Percentiles rank a stretch among this genome's conserved stretches.
phyloP scores from a whole-genome alignment of 2,797 vertebrate genomes.

The Numenius phaeopus region DNA sequence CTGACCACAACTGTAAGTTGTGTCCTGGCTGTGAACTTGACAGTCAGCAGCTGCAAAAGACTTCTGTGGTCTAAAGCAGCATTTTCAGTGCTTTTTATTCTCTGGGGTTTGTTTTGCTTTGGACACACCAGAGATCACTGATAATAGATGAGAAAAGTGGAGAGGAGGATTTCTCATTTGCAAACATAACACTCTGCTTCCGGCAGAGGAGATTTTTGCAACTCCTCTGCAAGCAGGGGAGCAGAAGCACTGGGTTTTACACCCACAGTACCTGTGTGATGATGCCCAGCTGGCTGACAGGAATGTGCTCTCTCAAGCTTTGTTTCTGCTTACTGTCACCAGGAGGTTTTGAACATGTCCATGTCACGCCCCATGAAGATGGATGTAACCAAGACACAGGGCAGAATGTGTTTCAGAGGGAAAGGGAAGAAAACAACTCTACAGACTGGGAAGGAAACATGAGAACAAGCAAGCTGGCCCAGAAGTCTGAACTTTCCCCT shows the following conservation, averaged over 20 bases:
- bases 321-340: background rate
- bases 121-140: background rate
- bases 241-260: background rate
- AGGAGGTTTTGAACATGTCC: background rate
- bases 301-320: background rate
- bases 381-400: background rate
- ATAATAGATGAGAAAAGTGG: background rate
- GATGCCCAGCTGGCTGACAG: background rate
- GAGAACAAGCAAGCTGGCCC: background rate
- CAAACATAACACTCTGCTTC: background rate
- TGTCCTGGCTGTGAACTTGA: slow-evolving; percentile 17
- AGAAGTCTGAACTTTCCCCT: background rate
- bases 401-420: background rate
- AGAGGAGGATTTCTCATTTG: background rate
- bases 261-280: background rate
- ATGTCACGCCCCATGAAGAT: background rate
- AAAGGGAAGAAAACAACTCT: background rate
- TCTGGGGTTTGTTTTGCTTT: slow-evolving; percentile 22
- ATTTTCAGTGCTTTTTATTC: background rate
- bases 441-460: background rate
- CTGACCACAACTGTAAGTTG: background rate
- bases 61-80: background rate
- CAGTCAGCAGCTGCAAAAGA: background rate
- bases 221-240: background rate
- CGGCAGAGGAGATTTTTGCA: background rate